phyloP scores from a whole-genome alignment of 2,888 invertebrate species.

The Heliconius charithonia region DNA sequence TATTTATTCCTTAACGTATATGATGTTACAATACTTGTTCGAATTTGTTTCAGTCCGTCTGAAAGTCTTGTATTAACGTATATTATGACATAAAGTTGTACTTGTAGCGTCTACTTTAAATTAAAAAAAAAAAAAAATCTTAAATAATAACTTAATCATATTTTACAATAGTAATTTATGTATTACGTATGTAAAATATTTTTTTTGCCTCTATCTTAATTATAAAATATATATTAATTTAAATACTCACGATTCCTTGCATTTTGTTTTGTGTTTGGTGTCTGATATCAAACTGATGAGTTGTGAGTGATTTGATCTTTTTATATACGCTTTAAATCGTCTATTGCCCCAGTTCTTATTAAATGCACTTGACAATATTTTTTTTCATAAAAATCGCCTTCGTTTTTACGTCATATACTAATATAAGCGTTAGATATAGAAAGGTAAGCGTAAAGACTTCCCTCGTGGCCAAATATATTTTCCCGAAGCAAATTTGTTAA shows the following conservation, averaged over 20 bases:
- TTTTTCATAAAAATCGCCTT: background rate
- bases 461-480: background rate
- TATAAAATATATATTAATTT: background rate
- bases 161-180: too few relatives aligned
- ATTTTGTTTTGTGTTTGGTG: constrained; percentile 56
- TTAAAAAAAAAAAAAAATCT: too few relatives aligned
- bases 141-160: background rate
- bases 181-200: too few relatives aligned
- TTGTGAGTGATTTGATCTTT: constrained; percentile 55
- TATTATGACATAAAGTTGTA: background rate
- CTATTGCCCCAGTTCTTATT: constrained; percentile 60
- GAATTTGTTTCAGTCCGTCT: background rate
- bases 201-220: too few relatives aligned
- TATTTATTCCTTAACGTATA: too few relatives aligned
- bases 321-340: constrained; percentile 61
- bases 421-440: background rate
- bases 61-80: background rate
- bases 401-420: background rate
- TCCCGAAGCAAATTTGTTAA: background rate
- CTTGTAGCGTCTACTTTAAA: background rate
- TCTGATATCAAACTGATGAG: constrained; percentile 64
- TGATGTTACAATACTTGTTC: too few relatives aligned
- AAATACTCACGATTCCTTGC: constrained; percentile 63
- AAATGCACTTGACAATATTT: constrained; percentile 4
- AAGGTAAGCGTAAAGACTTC: background rate